Percentiles rank a stretch among this genome's conserved stretches.
Conservation (phyloP, 1,140 invertebrate species). For the Conopomorpha cramerella region DNA sequence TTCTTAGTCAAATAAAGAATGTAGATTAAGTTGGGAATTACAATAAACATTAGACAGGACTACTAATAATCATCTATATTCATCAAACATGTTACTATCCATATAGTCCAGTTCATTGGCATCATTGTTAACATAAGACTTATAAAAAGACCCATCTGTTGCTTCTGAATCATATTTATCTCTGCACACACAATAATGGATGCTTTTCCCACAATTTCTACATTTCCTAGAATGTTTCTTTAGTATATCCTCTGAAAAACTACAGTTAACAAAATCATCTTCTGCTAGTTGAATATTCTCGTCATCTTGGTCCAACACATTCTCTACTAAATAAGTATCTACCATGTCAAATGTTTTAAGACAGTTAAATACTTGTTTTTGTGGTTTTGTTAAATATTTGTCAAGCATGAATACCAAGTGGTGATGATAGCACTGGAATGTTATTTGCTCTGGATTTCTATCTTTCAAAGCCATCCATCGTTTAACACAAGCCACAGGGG, state of each 20-base stretch:
- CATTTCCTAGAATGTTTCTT: constrained; percentile 36
- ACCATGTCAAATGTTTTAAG: constrained; percentile 72
- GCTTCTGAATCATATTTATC: constrained; percentile 27
- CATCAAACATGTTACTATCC: constrained; percentile 45
- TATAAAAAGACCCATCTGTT: constrained; percentile 32
- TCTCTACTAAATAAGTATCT: constrained; percentile 69
- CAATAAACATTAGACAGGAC: too few relatives aligned
- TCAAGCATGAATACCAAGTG: constrained; percentile 94
- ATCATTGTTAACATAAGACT: constrained; percentile 22
- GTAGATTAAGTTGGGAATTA: too few relatives aligned
- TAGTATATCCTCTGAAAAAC: constrained; percentile 35
- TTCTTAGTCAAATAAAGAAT: too few relatives aligned
- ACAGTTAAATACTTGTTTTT: constrained; percentile 79
- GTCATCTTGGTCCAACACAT: constrained; percentile 55
- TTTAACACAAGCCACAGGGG: constrained; percentile 79
- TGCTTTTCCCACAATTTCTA: constrained; percentile 34
- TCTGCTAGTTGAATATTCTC: constrained; percentile 26
- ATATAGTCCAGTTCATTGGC: constrained; percentile 39
- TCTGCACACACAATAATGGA: constrained; percentile 31
- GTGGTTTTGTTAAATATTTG: constrained; percentile 71
- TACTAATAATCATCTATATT: constrained; percentile 19
- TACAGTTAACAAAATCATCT: constrained; percentile 30
- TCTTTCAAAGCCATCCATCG: constrained; percentile 83
- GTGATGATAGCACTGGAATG: constrained; percentile 87
- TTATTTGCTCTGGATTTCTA: constrained; percentile 54